phyloP scores from a whole-genome alignment of 2,888 invertebrate species.

The Muscina levida region DNA sequence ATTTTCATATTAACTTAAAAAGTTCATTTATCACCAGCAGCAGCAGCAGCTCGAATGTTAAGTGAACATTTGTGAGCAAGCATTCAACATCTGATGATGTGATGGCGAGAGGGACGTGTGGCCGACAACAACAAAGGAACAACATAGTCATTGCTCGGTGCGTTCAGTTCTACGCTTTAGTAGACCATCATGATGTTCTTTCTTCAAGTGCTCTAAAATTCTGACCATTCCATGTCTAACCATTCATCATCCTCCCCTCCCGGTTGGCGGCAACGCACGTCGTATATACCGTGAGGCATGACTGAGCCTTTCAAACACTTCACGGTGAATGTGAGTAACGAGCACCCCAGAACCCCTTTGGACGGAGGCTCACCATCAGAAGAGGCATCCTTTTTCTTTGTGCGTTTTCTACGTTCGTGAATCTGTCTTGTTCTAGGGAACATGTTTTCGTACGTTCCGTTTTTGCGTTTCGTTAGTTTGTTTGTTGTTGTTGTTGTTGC shows the following conservation, averaged over 20 bases:
- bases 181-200: not conserved
- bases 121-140: conserved; percentile 1
- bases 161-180: not conserved
- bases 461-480: conserved; percentile 50
- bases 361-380: conserved; percentile 46
- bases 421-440: conserved; percentile 11
- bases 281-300: conserved; percentile 39
- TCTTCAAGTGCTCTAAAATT: conserved; percentile 17
- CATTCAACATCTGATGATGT: too few relatives aligned
- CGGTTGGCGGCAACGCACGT: not conserved
- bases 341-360: not conserved
- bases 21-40: conserved; percentile 60
- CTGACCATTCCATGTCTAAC: conserved; percentile 31
- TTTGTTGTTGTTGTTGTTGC: too few relatives aligned
- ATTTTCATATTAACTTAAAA: conserved; percentile 60
- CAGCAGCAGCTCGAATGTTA: conserved; percentile 35
- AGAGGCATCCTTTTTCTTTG: conserved; percentile 51
- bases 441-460: conserved; percentile 42
- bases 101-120: not conserved
- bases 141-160: not conserved
- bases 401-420: not conserved
- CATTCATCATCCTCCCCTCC: conserved; percentile 21
- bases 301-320: conserved; percentile 61
- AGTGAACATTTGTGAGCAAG: conserved; percentile 53
- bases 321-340: not conserved